Evolutionary conservation across 2,797 vertebrate species (phyloP).

Genomic region (Apogon hyalosoma): DNA sequence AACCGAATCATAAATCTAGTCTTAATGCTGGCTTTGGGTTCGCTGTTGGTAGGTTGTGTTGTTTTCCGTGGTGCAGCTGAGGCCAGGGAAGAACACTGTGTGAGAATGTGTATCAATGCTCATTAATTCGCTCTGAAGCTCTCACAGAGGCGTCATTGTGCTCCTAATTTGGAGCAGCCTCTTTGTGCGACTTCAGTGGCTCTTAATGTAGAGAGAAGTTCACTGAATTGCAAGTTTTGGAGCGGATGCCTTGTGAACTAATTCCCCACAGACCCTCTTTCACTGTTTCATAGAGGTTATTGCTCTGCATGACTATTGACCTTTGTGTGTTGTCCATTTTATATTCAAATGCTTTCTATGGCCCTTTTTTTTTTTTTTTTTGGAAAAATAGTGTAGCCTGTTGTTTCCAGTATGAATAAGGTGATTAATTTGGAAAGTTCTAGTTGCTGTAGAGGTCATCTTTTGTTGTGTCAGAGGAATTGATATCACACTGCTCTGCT

Average conservation of each 20-base stretch:
- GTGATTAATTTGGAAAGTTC: slow-evolving; percentile 23
- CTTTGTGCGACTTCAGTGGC: slow-evolving; percentile 82
- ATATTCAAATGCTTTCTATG: slow-evolving; percentile 50
- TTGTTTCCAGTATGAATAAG: slow-evolving; percentile 17
- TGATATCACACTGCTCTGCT: slow-evolving; percentile 22
- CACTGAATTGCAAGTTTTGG: slow-evolving; percentile 73
- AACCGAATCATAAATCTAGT: neutral
- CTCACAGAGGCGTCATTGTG: slow-evolving; percentile 83
- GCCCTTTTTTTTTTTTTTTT: slow-evolving; percentile 22
- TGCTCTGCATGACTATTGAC: slow-evolving; percentile 66
- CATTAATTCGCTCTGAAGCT: slow-evolving; percentile 81
- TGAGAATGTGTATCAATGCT: slow-evolving; percentile 80
- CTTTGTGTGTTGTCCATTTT: slow-evolving; percentile 70
- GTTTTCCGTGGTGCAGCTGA: slow-evolving; percentile 56
- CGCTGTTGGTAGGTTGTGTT: slow-evolving; percentile 41
- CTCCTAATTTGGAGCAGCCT: slow-evolving; percentile 81
- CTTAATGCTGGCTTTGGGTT: neutral
- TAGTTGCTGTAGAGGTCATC: slow-evolving; percentile 18
- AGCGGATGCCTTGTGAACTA: slow-evolving; percentile 75
- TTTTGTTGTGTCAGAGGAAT: slow-evolving; percentile 17
- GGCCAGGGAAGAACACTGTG: slow-evolving; percentile 64
- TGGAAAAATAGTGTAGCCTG: slow-evolving; percentile 3
- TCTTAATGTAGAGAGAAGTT: slow-evolving; percentile 78
- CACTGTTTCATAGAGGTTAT: slow-evolving; percentile 65
- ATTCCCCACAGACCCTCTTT: slow-evolving; percentile 68